Base-by-base conservation (phyloP, 2,888 invertebrate species). In the Zonitis immaculata region DNA sequence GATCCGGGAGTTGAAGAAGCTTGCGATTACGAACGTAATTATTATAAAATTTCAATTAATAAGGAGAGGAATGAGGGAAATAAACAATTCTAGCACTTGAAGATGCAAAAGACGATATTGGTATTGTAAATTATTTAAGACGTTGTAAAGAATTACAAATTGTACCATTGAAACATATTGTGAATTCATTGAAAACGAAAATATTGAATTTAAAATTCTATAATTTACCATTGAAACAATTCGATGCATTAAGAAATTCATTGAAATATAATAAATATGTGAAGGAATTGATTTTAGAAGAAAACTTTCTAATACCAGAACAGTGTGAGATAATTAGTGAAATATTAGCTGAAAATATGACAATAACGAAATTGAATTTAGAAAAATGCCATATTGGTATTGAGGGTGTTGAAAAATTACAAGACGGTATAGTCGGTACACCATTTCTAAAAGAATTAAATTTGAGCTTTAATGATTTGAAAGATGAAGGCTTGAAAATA, bases 401-500 rank as follows among this genome's bases (percentile, higher is more conserved):
- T 1, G 63, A 65, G 62, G 74, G 79, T 14, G 75, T 75, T 1
- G 62, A 68, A 44, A 66, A 59, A 49, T 61, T 80, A 6, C 60
- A 63, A 11, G 66, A 73, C 6, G 77, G 76, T 1, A 60, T 80
- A 20, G 59, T 63, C 1, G 54, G 51, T 0, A 72, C 73, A n/a
- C 63, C 66, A 20, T 63, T 65, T 1, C 57, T 80, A 12, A 59
- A 51, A 32, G 69, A 71, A 18, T 54, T 80, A 8, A 76, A 78
- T 66, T 66, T 80, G 11, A 76, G 76, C 56, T 68, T 65, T 54
- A 80, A 80, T 58, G 68, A 74, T 47, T 64, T 81, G 28, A 76
- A 74, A 4, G 74, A 77, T 52, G 69, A 74, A 22, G 80, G 80
- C 6, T 54, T 80, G 9, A 51, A 54, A 12, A 44, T 62, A 7